These are phyloP conservation scores for Limosa lapponica DNA, from an alignment of 2,797 vertebrate genomes.

Conservation along the genomic window DNA sequence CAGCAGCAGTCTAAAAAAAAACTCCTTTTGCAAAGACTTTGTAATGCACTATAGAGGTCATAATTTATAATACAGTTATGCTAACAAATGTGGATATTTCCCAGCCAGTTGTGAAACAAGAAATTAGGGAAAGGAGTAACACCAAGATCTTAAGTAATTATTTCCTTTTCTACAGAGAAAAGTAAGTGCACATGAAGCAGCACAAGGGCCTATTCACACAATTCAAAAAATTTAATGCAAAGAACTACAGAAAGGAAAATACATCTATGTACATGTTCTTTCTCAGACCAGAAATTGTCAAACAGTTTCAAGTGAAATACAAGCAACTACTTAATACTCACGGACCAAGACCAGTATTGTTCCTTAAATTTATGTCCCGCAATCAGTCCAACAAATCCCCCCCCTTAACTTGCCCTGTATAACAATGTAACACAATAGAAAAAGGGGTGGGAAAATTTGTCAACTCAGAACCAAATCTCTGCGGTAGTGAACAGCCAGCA, in stretches of 20 bases:
- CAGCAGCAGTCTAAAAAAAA: neutral
- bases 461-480: slow-evolving; percentile 29
- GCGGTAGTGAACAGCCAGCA: neutral
- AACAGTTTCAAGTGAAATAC: neutral
- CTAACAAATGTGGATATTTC: slow-evolving; percentile 15
- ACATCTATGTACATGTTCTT: neutral
- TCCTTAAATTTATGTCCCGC: neutral
- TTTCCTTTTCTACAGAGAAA: neutral
- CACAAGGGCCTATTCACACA: neutral
- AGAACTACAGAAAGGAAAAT: neutral
- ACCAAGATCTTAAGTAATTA: slow-evolving; percentile 11
- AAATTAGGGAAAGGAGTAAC: slow-evolving; percentile 25
- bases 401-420: neutral
- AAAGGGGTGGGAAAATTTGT: neutral
- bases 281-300: neutral
- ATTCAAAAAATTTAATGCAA: slow-evolving; percentile 4
- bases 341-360: neutral
- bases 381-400: neutral
- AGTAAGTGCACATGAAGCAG: neutral
- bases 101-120: slow-evolving; percentile 3
- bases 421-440: neutral
- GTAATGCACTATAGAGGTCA: neutral
- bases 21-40: neutral
- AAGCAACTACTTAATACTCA: slow-evolving; percentile 11
- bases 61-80: neutral